Evolutionary conservation across 64 coral and sea anemone genomes (phyloP).

Genomic region (Trachythela sp.): DNA sequence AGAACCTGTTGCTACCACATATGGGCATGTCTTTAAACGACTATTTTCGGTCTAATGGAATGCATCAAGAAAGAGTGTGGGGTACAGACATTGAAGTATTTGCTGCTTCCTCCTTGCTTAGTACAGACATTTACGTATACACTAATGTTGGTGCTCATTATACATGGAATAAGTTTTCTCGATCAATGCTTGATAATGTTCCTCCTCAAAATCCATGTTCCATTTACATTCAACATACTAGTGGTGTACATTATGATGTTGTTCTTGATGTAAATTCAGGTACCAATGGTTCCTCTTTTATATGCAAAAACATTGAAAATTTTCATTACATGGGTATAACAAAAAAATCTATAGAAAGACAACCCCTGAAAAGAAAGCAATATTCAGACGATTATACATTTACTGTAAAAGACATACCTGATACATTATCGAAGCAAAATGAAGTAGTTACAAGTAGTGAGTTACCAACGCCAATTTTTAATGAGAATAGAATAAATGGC

Average conservation of each 20-base stretch:
- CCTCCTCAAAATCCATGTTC: conserved; percentile 9
- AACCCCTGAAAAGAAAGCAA: background rate
- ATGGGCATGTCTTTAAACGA: background rate
- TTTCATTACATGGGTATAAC: too few relatives aligned
- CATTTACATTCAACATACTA: conserved; percentile 1
- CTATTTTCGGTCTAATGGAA: conserved; percentile 5
- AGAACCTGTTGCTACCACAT: background rate
- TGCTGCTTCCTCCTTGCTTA: conserved; percentile 1
- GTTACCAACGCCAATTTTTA: background rate
- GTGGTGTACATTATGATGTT: background rate
- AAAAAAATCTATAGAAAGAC: background rate
- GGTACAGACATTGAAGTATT: conserved; percentile 10
- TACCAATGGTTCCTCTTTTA: background rate
- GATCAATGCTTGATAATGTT: conserved; percentile 8
- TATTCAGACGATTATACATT: background rate
- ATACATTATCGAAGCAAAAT: background rate
- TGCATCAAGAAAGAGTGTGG: background rate
- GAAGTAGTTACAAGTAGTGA: background rate
- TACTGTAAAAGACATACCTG: background rate
- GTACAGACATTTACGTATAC: conserved; percentile 6
- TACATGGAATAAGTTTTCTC: conserved; percentile 3
- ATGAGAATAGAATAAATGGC: background rate
- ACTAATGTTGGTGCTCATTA: conserved; percentile 10
- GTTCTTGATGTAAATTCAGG: conserved; percentile 1
- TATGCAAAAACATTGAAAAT: too few relatives aligned